Conservation (phyloP, 2,888 invertebrate genomes). For the Polylopha cassiicola region DNA sequence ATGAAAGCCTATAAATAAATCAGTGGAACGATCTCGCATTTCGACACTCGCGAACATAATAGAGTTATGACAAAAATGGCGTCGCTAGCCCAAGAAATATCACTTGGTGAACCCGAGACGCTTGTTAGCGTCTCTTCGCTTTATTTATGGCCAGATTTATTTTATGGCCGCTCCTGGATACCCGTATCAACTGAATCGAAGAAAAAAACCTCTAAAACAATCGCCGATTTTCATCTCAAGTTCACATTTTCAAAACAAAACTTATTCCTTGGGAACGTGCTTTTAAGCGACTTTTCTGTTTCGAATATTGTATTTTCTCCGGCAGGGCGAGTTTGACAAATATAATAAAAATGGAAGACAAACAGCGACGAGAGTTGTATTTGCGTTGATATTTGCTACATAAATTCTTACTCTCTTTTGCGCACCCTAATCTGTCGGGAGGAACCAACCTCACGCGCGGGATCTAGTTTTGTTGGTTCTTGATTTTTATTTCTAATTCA, state of each 20-base stretch:
- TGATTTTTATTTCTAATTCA: slow-evolving; percentile 42
- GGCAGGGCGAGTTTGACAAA: slow-evolving; percentile 44
- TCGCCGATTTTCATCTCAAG: slow-evolving; percentile 33
- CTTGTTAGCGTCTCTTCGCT: slow-evolving; percentile 73
- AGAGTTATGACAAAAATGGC: slow-evolving; percentile 75
- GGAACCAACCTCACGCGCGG: slow-evolving; percentile 59
- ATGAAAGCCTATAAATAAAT: slow-evolving; percentile 46
- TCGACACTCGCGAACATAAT: slow-evolving; percentile 68
- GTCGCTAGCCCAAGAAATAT: slow-evolving; percentile 66
- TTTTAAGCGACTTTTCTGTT: slow-evolving; percentile 40
- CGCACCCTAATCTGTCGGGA: slow-evolving; percentile 59
- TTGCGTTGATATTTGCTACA: slow-evolving; percentile 61
- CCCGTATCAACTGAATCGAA: slow-evolving; percentile 55
- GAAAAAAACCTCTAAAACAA: slow-evolving; percentile 46
- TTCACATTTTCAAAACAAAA: slow-evolving; percentile 16
- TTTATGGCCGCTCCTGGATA: slow-evolving; percentile 67
- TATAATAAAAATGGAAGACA: slow-evolving; percentile 70
- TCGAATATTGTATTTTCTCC: slow-evolving; percentile 45
- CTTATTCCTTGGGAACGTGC: slow-evolving; percentile 46
- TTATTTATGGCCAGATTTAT: slow-evolving; percentile 78
- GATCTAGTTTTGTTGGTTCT: slow-evolving; percentile 60
- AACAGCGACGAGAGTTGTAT: slow-evolving; percentile 60
- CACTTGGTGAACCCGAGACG: slow-evolving; percentile 73
- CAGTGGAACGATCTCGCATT: slow-evolving; percentile 62
- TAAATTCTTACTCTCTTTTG: slow-evolving; percentile 64